Evolutionary conservation across 2,797 vertebrate genomes (phyloP), one percentile per base, ranked within the genome.

Genomic region (Caiman crocodilus): DNA sequence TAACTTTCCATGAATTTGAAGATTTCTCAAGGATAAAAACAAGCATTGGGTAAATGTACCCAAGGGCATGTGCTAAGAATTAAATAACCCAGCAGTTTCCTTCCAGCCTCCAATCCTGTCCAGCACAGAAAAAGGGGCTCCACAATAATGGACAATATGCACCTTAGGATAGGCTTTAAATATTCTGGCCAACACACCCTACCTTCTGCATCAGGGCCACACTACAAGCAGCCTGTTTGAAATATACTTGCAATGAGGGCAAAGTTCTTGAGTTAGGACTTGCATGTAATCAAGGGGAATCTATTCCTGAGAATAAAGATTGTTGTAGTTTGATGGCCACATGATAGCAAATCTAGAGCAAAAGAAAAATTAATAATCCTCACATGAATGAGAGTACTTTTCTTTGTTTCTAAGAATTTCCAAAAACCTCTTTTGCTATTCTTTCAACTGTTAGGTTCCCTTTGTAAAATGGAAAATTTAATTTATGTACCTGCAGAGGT

Each of bases 41-140:
- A 50, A 25, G 26, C 9, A 73, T 23, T 35, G 25, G 14, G 21
- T 14, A 71, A 8, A 64, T 1, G 42, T 3, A 79, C 21, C 17
- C 30, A 69, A 61, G 35, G 69, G 21, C 26, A 42, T 16, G 42
- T 58, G 21, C 57, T 76, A 82, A 82, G 67, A 35, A 32, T 50
- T 73, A 21, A 28, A 16, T 12, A 60, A 26, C 0, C 0, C 6
- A 25, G 28, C 1, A 1, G 50, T 58, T 78, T 76, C 28, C 58
- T 61, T 61, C n/a, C 17, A 30, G n/a, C 65, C 17, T 67, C n/a
- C 65, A 67, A 21, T 30, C 65, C 17, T 32, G 16, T 67, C 32
- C 65, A 32, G 9, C 65, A 67, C 65, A 18, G 65, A 67, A n/a
- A 30, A 67, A 32, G 10, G 65, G 30, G 65, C 32, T 32, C 30